Evolutionary conservation across 2,113 vertebrate genomes (phyloP).

Genomic region (Chascanopsetta lugubris): DNA sequence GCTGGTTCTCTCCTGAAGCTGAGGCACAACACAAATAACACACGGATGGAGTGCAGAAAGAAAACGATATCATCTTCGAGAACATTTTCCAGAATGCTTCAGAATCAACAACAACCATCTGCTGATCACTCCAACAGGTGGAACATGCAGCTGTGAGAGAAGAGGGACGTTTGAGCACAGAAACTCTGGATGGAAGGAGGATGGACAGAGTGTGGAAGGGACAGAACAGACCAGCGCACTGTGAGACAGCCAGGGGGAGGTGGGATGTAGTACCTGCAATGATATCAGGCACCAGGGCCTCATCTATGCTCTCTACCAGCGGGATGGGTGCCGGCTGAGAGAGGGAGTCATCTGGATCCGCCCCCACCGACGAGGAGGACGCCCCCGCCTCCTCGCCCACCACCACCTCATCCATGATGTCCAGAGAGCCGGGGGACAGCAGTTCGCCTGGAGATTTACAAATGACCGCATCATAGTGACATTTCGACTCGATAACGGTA

Average conservation of each 20-base stretch:
- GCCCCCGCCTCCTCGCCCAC: conserved; percentile 89
- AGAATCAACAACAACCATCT: conserved; percentile 7
- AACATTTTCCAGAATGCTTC: neutral
- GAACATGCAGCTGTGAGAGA: conserved; percentile 43
- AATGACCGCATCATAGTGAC: too few species aligned
- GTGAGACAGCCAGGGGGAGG: conserved; percentile 73
- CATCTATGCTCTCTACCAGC: conserved; percentile 93
- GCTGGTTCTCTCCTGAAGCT: neutral
- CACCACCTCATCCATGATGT: conserved; percentile 90
- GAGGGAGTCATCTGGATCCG: conserved; percentile 90
- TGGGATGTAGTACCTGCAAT: conserved; percentile 89
- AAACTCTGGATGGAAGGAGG: conserved; percentile 10
- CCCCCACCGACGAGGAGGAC: conserved; percentile 77
- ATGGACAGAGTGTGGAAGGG: neutral
- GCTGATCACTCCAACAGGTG: conserved; percentile 28
- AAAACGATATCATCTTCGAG: neutral
- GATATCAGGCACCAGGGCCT: conserved; percentile 91
- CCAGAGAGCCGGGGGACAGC: conserved; percentile 87
- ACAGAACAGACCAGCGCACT: conserved; percentile 74
- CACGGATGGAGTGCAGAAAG: neutral
- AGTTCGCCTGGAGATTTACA: conserved; percentile 90
- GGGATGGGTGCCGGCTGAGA: conserved; percentile 86
- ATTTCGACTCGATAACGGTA: too few species aligned
- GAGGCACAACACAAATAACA: conserved; percentile 24
- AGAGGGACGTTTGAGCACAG: conserved; percentile 12